phyloP scores from a whole-genome alignment of 2,113 vertebrate genomes.

The Dicaeum eximium region DNA sequence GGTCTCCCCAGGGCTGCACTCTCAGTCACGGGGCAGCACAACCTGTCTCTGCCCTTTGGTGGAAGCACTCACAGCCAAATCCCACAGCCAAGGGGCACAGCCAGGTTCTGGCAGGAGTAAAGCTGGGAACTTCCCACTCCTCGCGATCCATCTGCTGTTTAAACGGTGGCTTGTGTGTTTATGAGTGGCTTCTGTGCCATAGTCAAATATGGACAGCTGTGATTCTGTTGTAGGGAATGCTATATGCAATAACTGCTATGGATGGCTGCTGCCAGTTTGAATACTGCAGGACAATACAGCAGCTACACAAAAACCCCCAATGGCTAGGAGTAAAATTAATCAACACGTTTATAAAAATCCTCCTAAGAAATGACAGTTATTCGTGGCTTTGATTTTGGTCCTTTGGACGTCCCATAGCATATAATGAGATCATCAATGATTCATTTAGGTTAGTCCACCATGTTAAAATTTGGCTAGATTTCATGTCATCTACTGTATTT shows the following conservation, averaged over 20 bases:
- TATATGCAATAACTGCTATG: background rate
- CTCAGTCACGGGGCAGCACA: rapidly evolving
- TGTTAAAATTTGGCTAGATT: background rate
- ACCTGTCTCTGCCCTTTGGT: background rate
- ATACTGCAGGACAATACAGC: background rate
- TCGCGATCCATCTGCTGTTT: rapidly evolving
- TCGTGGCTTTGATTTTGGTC: background rate
- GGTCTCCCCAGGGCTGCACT: background rate
- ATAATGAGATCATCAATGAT: background rate
- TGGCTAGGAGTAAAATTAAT: background rate
- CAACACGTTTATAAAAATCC: background rate
- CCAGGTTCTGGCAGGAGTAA: background rate
- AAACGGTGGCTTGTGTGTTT: rapidly evolving
- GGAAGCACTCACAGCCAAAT: background rate
- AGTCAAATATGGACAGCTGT: background rate
- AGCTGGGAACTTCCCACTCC: background rate
- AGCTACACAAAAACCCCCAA: background rate
- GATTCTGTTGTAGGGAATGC: background rate
- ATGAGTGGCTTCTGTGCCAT: background rate
- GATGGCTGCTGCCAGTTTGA: background rate
- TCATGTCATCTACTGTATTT: background rate
- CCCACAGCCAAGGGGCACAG: background rate
- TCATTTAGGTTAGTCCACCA: background rate
- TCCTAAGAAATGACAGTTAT: background rate
- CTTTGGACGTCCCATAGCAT: background rate